Conservation (phyloP, 2,888 invertebrate genomes). For the Physocephala rufipes region DNA sequence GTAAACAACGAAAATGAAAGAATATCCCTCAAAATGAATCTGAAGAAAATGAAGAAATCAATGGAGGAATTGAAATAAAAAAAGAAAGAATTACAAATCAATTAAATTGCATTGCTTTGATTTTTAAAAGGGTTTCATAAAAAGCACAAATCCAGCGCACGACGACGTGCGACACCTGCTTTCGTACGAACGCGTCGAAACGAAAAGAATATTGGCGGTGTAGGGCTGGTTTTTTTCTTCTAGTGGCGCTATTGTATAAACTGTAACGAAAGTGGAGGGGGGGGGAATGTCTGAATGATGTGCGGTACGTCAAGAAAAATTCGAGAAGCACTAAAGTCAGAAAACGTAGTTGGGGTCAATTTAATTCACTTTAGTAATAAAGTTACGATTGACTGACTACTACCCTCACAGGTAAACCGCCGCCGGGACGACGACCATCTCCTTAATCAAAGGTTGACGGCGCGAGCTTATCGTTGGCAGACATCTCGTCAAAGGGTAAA, state of each 20-base stretch:
- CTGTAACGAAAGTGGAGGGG: background rate
- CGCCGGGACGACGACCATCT: background rate
- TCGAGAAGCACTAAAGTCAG: background rate
- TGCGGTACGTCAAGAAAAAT: background rate
- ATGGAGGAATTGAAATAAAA: background rate
- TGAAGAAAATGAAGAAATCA: background rate
- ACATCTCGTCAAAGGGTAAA: conserved; percentile 17
- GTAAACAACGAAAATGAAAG: background rate
- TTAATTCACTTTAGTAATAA: conserved; percentile 36
- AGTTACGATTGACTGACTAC: conserved; percentile 20
- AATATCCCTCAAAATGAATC: conserved; percentile 3
- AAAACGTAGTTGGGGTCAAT: conserved; percentile 27
- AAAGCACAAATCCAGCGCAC: background rate
- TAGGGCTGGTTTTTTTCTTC: background rate
- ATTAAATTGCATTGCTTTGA: conserved; percentile 1
- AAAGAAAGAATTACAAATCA: background rate
- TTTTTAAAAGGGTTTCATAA: background rate
- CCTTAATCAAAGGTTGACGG: background rate
- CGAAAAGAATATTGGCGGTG: too few relatives aligned
- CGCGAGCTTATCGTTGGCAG: conserved; percentile 24
- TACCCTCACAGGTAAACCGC: too few relatives aligned
- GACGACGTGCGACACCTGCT: conserved; percentile 14
- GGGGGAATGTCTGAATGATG: background rate
- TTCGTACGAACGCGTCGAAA: background rate
- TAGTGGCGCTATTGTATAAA: background rate